These are phyloP conservation scores for Poliocrania exsul DNA, from an alignment of 2,797 vertebrate genomes.

Conservation along the genomic window DNA sequence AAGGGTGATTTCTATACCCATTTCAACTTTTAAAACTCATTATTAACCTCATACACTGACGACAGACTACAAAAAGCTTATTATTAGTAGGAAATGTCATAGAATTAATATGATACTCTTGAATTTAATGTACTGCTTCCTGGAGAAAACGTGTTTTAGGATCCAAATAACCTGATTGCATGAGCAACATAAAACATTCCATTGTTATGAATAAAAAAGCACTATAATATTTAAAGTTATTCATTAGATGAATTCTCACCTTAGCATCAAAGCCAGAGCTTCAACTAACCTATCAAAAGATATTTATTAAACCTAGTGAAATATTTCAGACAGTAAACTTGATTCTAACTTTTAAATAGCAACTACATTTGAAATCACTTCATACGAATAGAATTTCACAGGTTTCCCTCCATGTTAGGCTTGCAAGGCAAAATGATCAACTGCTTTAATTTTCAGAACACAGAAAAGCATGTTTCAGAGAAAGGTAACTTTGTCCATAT, in stretches of 20 bases:
- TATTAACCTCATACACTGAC: not conserved
- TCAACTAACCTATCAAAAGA: not conserved
- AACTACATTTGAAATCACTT: not conserved
- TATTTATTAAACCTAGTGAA: not conserved
- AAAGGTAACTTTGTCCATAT: not conserved
- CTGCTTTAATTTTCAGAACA: not conserved
- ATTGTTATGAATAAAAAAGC: not conserved
- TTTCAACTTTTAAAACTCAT: not conserved
- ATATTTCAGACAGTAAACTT: not conserved
- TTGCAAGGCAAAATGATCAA: not conserved
- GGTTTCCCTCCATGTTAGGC: not conserved
- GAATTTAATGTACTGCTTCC: not conserved
- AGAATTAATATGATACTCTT: not conserved
- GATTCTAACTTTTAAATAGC: not conserved
- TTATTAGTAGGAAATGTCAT: not conserved
- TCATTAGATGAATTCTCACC: not conserved
- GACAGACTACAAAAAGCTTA: not conserved
- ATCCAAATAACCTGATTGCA: not conserved
- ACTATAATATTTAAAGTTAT: not conserved
- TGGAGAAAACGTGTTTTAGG: not conserved
- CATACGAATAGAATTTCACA: not conserved
- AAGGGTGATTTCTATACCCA: not conserved
- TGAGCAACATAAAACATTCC: not conserved
- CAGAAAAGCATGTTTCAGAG: not conserved
- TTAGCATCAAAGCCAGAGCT: not conserved